Evolutionary conservation across 2,113 vertebrate species (phyloP), one percentile per base, ranked within the genome.

Genomic region (Talpa occidentalis): DNA sequence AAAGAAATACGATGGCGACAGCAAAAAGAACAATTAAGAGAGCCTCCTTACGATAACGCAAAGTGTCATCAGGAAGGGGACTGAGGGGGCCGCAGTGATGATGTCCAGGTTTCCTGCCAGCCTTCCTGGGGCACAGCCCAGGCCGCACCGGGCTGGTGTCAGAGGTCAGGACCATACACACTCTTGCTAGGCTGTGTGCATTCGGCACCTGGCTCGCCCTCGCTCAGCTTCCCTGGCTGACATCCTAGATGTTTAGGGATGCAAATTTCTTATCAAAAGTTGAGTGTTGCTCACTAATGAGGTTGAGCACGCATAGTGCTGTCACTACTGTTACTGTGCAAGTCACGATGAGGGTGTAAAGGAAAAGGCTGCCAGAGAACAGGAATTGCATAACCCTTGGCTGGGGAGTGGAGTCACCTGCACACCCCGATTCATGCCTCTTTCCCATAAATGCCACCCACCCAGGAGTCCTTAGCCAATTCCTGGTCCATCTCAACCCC

Each of bases 1-100:
- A 91, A 89, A 74, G 73, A 97, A 94, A 86, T 94, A 74, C 4
- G 74, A 69, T 8, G 7, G 78, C 15, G 82, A 80, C 54, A 77
- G 85, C 30, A 32, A 37, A 92, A 85, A 77, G 78, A 87, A 62
- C 28, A 2, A 95, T 93, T 78, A 83, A 49, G 59, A 72, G 78
- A 60, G 26, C 84, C 89, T 91, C 70, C 47, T 86, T 19, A 47
- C 30, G 81, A 17, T 30, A 26, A 30, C 7, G 2, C 8, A 14
- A 47, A 35, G 26, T 5, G 0, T 86, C n/a, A 2, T 9, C 28
- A n/a, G 26, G 62, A 70, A 67, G 52, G 67, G 10, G 15, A 7
- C 49, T 0, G 21, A 66, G 64, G 28, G 21, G 5, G 14, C 10
- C 24, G 62, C 21, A 3, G 5, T 10, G 35, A 21, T 17, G 7